Evolutionary conservation across 2,797 vertebrate genomes (phyloP).

Genomic region (Prunella strophiata): DNA sequence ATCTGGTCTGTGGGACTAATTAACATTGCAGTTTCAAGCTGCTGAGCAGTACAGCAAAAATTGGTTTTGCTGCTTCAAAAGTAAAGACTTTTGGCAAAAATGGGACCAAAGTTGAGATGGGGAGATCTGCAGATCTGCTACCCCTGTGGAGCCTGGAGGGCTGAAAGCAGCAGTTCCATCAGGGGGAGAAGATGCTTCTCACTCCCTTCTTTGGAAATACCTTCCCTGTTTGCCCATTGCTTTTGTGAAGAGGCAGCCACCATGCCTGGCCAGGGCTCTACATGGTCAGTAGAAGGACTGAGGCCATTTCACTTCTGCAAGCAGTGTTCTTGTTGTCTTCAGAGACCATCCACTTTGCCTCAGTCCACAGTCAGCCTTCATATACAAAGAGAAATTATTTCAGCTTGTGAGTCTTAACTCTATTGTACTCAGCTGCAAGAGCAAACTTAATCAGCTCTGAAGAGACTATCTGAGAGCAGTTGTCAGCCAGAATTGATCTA

Average conservation of each 20-base stretch:
- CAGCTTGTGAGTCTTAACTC: not conserved
- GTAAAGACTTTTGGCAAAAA: not conserved
- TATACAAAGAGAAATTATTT: not conserved
- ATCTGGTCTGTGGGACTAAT: conserved; percentile 41
- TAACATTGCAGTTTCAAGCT: conserved; percentile 29
- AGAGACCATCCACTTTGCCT: not conserved
- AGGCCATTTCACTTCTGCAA: not conserved
- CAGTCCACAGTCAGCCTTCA: not conserved
- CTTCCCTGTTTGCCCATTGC: not conserved
- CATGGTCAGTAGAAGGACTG: not conserved
- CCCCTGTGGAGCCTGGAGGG: not conserved
- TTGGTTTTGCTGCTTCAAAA: conserved; percentile 10
- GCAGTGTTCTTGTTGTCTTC: not conserved
- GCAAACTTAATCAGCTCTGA: not conserved
- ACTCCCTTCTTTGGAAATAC: not conserved
- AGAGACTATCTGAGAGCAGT: not conserved
- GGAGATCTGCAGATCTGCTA: not conserved
- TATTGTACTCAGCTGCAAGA: not conserved
- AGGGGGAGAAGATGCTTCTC: not conserved
- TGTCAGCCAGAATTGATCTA: not conserved
- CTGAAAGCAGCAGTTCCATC: not conserved
- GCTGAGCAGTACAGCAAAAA: conserved; percentile 8
- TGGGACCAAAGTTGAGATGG: not conserved
- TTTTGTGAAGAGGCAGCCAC: not conserved
- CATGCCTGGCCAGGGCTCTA: not conserved